These are phyloP conservation scores for Allolobophora icterica DNA, from an alignment of 2,888 invertebrate genomes.

Conservation along the genomic window DNA sequence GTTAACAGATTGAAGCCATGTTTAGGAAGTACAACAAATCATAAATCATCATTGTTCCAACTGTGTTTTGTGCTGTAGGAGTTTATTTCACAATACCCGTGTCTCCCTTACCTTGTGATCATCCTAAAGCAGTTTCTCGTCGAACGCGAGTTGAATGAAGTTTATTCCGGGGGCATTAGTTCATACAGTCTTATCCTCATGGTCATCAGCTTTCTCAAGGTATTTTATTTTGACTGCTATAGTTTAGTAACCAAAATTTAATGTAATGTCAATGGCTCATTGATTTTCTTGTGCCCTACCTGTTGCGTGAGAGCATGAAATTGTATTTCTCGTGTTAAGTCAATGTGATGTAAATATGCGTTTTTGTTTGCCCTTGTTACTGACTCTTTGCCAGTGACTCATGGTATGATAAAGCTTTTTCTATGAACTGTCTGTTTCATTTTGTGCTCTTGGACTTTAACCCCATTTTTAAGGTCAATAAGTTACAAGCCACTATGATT, in stretches of 20 bases:
- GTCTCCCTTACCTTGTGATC: slow-evolving; percentile 36
- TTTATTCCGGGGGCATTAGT: slow-evolving; percentile 41
- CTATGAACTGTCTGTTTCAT: neutral
- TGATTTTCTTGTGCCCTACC: neutral
- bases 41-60: neutral
- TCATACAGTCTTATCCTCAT: slow-evolving; percentile 41
- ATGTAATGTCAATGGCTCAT: neutral
- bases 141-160: slow-evolving; percentile 41
- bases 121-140: slow-evolving; percentile 41
- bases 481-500: too few relatives aligned
- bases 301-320: neutral
- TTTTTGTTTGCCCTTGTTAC: neutral
- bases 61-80: slow-evolving; percentile 5
- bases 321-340: neutral
- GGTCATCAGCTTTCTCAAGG: slow-evolving; percentile 43
- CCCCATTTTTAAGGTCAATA: too few relatives aligned
- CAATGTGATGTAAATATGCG: neutral
- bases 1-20: neutral
- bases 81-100: slow-evolving; percentile 30
- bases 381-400: neutral
- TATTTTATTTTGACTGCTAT: slow-evolving; percentile 20
- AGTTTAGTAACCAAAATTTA: neutral
- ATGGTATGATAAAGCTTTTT: too few relatives aligned
- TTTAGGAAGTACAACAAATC: neutral
- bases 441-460: neutral